These are phyloP conservation scores for Actenoides lindsayi DNA, from an alignment of 2,113 vertebrate species.

Conservation along the genomic window DNA sequence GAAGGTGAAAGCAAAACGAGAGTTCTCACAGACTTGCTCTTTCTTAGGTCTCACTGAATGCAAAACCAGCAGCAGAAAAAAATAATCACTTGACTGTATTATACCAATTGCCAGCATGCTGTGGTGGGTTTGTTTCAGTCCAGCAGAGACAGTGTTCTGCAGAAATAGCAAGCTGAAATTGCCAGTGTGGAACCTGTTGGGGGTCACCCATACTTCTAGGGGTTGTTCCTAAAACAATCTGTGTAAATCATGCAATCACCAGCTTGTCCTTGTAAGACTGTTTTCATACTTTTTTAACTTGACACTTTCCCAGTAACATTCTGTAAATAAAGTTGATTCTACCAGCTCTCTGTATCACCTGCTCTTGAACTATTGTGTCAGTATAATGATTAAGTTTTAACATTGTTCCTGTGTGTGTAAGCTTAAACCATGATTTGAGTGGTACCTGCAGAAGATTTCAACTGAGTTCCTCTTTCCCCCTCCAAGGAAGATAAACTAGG, in stretches of 20 bases:
- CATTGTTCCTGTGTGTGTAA: neutral
- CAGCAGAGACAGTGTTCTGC: conserved; percentile 19
- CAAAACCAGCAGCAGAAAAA: conserved; percentile 43
- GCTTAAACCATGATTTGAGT: neutral
- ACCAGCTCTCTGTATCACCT: conserved; percentile 50
- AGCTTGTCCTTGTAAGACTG: conserved; percentile 64
- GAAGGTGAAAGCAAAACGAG: conserved; percentile 44
- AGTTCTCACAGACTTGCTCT: conserved; percentile 11
- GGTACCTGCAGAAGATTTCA: neutral
- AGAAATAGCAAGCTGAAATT: conserved; percentile 28
- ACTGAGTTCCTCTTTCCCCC: rapidly evolving
- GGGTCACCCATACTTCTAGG: neutral
- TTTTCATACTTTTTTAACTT: conserved; percentile 73
- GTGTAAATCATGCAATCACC: conserved; percentile 66
- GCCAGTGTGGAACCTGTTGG: neutral
- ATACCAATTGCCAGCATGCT: neutral
- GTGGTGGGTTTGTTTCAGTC: conserved; percentile 44
- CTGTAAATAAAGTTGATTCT: conserved; percentile 77
- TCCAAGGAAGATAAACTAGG: neutral
- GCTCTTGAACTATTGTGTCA: neutral
- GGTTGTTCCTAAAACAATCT: conserved; percentile 49
- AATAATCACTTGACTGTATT: neutral
- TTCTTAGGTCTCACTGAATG: conserved; percentile 42
- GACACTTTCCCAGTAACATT: conserved; percentile 67
- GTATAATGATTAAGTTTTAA: neutral